A percentile compares a stretch with the other conserved stretches of the same genome.
These are phyloP conservation scores for Hucho hucho DNA, from an alignment of 2,113 vertebrate species.

Conservation along the genomic window DNA sequence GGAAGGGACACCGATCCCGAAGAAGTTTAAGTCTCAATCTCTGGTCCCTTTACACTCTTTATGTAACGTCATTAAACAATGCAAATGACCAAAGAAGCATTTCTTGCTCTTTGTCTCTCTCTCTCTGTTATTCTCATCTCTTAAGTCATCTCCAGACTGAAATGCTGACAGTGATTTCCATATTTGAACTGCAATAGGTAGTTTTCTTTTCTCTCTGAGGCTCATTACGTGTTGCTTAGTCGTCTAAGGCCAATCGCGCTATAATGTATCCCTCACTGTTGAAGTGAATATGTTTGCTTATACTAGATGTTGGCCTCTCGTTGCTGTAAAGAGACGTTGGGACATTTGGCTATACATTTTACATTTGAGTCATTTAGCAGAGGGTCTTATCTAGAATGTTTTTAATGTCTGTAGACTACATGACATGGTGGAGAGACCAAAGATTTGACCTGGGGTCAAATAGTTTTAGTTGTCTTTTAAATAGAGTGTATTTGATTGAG, in stretches of 20 bases:
- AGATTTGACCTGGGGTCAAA: too few species aligned
- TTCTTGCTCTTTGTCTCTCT: background rate
- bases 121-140: constrained; percentile 35
- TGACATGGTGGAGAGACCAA: background rate
- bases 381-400: too few species aligned
- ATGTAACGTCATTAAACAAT: constrained; percentile 56
- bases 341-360: background rate
- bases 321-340: background rate
- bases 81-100: constrained; percentile 39
- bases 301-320: background rate
- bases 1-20: too few species aligned
- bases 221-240: constrained; percentile 35
- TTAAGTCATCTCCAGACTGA: constrained; percentile 44
- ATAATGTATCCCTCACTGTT: constrained; percentile 17
- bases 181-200: constrained; percentile 61
- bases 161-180: constrained; percentile 56
- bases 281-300: background rate
- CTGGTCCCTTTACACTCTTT: constrained; percentile 3
- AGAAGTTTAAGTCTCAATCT: constrained; percentile 15
- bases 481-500: background rate
- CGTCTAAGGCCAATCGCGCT: constrained; percentile 41
- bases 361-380: too few species aligned
- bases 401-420: too few species aligned
- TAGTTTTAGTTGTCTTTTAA: too few species aligned
- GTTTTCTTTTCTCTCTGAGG: constrained; percentile 47